Percentiles rank a stretch among this genome's conserved stretches.
phyloP scores from a whole-genome alignment of 1,140 invertebrate genomes.

The Drosophila leontia region DNA sequence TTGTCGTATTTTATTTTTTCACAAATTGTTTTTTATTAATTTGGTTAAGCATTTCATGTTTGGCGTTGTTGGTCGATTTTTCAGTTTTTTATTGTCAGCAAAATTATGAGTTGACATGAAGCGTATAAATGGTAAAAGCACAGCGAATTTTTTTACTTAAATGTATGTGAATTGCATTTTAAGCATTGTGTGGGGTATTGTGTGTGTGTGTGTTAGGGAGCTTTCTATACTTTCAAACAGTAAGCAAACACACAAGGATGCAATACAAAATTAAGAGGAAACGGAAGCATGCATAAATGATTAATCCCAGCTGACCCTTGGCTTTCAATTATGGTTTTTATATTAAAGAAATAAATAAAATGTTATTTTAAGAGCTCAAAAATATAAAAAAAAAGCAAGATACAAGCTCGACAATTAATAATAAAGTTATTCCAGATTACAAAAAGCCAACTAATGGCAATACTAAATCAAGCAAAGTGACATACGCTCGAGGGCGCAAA shows the following conservation, averaged over 20 bases:
- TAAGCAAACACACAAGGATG: constrained; percentile 19
- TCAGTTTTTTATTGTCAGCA: constrained; percentile 46
- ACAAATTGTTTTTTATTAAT: constrained; percentile 40
- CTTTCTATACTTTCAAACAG: constrained; percentile 38
- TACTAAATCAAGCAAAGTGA: constrained; percentile 45
- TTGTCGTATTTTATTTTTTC: constrained; percentile 5
- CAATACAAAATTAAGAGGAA: not conserved
- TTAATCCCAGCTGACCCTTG: not conserved
- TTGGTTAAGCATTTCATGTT: constrained; percentile 40
- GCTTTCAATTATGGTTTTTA: not conserved
- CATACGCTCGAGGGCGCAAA: constrained; percentile 43
- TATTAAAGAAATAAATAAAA: constrained; percentile 3
- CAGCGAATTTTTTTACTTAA: constrained; percentile 27
- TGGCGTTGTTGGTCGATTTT: constrained; percentile 34
- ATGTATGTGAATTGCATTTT: constrained; percentile 17
- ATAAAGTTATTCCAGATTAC: constrained; percentile 12
- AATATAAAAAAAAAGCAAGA: not conserved
- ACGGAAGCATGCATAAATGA: not conserved
- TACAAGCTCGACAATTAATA: constrained; percentile 6
- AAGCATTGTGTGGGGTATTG: constrained; percentile 5
- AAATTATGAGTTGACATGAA: constrained; percentile 39
- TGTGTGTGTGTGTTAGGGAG: constrained; percentile 47
- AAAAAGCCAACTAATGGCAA: constrained; percentile 30
- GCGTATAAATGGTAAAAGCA: constrained; percentile 41
- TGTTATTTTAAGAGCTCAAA: not conserved